Conservation (phyloP, 2,888 invertebrate genomes). For the Ophion slaviceki region DNA sequence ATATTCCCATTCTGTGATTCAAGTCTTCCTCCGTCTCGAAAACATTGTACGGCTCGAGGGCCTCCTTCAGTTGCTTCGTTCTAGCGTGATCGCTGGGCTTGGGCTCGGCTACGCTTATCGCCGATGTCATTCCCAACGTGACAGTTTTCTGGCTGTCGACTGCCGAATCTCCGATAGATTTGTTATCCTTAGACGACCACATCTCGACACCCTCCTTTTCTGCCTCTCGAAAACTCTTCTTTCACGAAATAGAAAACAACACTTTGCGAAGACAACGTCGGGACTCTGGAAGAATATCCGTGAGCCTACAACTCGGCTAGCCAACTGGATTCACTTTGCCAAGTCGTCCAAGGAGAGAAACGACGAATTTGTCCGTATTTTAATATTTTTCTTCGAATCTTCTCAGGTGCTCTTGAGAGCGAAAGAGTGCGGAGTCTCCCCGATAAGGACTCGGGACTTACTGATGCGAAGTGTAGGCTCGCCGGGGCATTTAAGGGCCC, state of each 20-base stretch:
- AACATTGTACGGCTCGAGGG: constrained; percentile 92
- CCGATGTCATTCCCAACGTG: constrained; percentile 96
- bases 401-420: neutral
- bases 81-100: constrained; percentile 91
- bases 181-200: constrained; percentile 79
- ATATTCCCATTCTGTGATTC: constrained; percentile 93
- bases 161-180: constrained; percentile 81
- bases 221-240: neutral
- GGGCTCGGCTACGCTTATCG: constrained; percentile 94
- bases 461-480: neutral
- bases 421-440: neutral
- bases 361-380: neutral
- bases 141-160: constrained; percentile 86
- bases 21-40: constrained; percentile 96
- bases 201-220: constrained; percentile 67
- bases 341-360: too few species aligned
- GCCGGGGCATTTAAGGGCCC: neutral
- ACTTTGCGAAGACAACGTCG: neutral
- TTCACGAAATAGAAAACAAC: neutral
- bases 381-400: neutral
- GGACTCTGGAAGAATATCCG: neutral
- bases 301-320: neutral
- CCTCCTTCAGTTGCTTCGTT: constrained; percentile 91
- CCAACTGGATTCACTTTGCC: too few species aligned
- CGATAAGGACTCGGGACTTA: neutral